These are phyloP conservation scores for Pasiphila rectangulata DNA, from an alignment of 2,888 invertebrate species.

Conservation along the genomic window DNA sequence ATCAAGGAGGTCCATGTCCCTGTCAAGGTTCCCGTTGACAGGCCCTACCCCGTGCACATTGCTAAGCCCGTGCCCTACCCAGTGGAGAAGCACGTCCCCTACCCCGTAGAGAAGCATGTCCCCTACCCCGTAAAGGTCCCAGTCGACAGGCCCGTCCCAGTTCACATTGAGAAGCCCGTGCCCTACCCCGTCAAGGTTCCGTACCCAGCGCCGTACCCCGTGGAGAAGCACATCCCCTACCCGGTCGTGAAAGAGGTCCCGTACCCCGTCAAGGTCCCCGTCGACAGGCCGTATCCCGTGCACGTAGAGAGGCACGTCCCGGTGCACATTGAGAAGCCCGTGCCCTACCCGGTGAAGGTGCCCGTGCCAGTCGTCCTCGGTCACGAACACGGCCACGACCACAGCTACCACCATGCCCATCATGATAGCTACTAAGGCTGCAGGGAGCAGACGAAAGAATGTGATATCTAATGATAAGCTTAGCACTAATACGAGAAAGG, in stretches of 20 bases:
- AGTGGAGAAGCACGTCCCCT: slow-evolving; percentile 81
- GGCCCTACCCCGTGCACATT: slow-evolving; percentile 83
- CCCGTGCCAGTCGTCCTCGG: slow-evolving; percentile 76
- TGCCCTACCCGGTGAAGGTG: slow-evolving; percentile 84
- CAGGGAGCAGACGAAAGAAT: slow-evolving; percentile 77
- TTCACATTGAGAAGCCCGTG: slow-evolving; percentile 68
- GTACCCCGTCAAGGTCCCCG: slow-evolving; percentile 84
- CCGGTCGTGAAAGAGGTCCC: slow-evolving; percentile 85
- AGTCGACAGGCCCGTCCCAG: slow-evolving; percentile 79
- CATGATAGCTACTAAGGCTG: slow-evolving; percentile 80
- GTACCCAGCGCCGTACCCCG: slow-evolving; percentile 83
- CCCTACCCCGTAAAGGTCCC: slow-evolving; percentile 83
- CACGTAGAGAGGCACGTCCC: slow-evolving; percentile 85
- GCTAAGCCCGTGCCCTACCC: slow-evolving; percentile 83
- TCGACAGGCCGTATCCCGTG: slow-evolving; percentile 83
- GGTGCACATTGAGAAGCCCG: slow-evolving; percentile 82
- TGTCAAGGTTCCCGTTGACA: slow-evolving; percentile 84
- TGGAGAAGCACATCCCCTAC: slow-evolving; percentile 82
- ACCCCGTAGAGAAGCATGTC: slow-evolving; percentile 62
- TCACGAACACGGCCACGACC: slow-evolving; percentile 71
- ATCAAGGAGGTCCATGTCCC: slow-evolving; percentile 80
- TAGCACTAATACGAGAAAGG: slow-evolving; percentile 67
- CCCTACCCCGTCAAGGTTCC: slow-evolving; percentile 84
- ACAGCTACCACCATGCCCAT: slow-evolving; percentile 70
- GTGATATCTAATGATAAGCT: slow-evolving; percentile 79